These are phyloP conservation scores for Meiosimyza platycephala DNA, from an alignment of 2,888 invertebrate species.

Conservation along the genomic window DNA sequence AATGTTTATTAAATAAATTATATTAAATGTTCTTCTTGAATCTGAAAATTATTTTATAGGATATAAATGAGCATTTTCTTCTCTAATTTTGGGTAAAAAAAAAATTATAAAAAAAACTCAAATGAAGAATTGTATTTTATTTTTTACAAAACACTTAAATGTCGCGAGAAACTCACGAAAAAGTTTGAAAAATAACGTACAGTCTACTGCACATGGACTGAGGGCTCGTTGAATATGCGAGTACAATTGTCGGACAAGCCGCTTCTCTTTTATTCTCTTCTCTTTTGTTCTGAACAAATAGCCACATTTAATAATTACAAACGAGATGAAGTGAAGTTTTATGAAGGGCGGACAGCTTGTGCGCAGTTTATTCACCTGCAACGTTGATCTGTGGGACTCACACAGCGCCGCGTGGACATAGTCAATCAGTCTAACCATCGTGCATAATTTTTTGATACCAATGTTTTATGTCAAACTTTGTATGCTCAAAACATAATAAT, in stretches of 20 bases:
- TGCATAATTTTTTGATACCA: conserved; percentile 10
- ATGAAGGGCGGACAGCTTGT: conserved; percentile 62
- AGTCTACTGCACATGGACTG: not conserved
- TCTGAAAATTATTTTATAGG: too few species aligned
- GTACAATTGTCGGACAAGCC: too few species aligned
- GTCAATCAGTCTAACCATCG: not conserved
- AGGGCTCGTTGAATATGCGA: not conserved
- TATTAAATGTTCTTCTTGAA: too few species aligned
- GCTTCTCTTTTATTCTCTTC: too few species aligned
- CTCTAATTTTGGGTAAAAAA: too few species aligned
- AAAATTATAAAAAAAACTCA: too few species aligned
- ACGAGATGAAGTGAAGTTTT: conserved; percentile 57
- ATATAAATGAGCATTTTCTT: too few species aligned
- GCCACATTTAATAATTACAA: conserved; percentile 60
- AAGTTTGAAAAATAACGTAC: not conserved
- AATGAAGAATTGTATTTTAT: too few species aligned
- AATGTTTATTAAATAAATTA: too few species aligned
- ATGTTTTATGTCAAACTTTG: conserved; percentile 10
- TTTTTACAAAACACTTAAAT: too few species aligned
- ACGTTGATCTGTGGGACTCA: conserved; percentile 24
- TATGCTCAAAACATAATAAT: not conserved
- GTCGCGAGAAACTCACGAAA: not conserved
- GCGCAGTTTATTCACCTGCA: conserved; percentile 63
- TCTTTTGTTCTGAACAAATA: conserved; percentile 57
- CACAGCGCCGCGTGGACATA: not conserved